Percentiles rank a stretch among this genome's conserved stretches.
These are phyloP conservation scores for Oncorhynchus tshawytscha DNA, from an alignment of 2,113 vertebrate species.

Conservation along the genomic window DNA sequence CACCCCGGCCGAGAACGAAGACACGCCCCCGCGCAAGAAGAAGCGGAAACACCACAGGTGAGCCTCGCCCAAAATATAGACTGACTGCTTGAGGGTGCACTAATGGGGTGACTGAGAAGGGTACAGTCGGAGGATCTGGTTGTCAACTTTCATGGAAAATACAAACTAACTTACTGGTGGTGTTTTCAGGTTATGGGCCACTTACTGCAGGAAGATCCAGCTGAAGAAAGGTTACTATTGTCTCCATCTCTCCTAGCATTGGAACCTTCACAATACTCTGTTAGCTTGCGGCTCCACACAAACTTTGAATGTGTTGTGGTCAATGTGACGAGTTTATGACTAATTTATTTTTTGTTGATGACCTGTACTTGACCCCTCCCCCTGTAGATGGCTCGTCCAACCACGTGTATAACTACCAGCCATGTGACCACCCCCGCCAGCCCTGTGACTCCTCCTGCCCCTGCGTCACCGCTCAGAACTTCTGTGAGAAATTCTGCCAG, in stretches of 20 bases:
- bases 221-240: slow-evolving; percentile 92
- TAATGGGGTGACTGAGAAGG: no score
- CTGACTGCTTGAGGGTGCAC: no score
- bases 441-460: slow-evolving; percentile 97
- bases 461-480: slow-evolving; percentile 98
- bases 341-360: background rate
- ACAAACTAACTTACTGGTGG: slow-evolving; percentile 62
- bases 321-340: no score
- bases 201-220: slow-evolving; percentile 99
- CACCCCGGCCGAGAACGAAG: slow-evolving; percentile 90
- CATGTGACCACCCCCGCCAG: slow-evolving; percentile 96
- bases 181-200: slow-evolving; percentile 89
- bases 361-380: background rate
- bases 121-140: no score
- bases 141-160: no score
- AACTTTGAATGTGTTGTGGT: no score
- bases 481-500: slow-evolving; percentile 99
- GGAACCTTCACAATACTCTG: no score
- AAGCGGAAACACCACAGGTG: slow-evolving; percentile 92
- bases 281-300: no score
- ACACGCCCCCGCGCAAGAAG: slow-evolving; percentile 97
- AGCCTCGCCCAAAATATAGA: slow-evolving; percentile 3
- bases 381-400: slow-evolving; percentile 93
- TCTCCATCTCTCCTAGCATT: background rate
- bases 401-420: slow-evolving; percentile 99